phyloP scores from a whole-genome alignment of 2,113 vertebrate species.

The Macrotus californicus region DNA sequence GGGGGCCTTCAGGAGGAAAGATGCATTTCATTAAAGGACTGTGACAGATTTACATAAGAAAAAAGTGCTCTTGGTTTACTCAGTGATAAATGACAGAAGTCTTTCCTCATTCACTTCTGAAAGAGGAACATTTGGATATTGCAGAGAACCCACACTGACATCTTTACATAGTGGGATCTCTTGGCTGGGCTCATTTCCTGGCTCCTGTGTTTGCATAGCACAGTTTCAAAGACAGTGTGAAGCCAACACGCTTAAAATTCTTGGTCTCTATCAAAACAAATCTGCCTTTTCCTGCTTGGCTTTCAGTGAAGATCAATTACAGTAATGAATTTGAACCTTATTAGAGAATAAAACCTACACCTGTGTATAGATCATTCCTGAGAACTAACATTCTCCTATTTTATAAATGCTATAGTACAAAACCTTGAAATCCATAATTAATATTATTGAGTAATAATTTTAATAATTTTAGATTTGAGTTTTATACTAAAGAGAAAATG shows the following conservation, averaged over 20 bases:
- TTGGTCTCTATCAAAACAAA: conserved; percentile 62
- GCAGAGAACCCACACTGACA: conserved; percentile 18
- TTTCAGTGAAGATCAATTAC: conserved; percentile 16
- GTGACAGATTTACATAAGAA: background rate
- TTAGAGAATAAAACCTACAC: conserved; percentile 15
- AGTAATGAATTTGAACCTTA: conserved; percentile 31
- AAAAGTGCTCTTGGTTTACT: background rate
- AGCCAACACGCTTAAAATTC: conserved; percentile 47
- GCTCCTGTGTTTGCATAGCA: conserved; percentile 51
- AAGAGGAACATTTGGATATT: conserved; percentile 12
- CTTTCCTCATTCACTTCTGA: background rate
- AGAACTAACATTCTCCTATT: background rate
- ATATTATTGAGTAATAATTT: background rate
- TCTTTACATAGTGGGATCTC: conserved; percentile 34
- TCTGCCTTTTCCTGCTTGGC: conserved; percentile 50
- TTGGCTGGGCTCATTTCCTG: conserved; percentile 37
- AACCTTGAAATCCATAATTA: background rate
- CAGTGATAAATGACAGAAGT: background rate
- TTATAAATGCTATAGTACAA: background rate
- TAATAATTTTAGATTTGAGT: background rate
- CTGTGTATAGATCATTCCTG: background rate
- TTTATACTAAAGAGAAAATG: conserved; percentile 14
- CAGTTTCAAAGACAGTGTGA: conserved; percentile 52
- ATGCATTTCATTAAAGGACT: background rate
- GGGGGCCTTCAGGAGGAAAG: background rate